Conservation (phyloP, 2,113 vertebrate species). For the Sphyrna mokarran region DNA sequence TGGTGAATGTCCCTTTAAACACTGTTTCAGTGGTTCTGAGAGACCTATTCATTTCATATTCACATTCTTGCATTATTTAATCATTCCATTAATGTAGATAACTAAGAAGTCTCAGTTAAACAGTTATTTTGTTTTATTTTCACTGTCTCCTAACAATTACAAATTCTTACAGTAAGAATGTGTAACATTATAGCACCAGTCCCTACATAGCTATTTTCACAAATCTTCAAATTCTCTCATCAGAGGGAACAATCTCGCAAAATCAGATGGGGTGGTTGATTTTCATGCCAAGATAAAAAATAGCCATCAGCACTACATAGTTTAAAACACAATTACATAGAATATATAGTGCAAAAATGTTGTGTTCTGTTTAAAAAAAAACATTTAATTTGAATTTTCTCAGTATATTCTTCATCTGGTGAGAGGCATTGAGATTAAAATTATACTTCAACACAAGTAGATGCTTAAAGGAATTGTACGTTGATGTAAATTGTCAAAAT, state of each 20-base stretch:
- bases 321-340: neutral
- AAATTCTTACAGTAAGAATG: neutral
- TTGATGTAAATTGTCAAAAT: neutral
- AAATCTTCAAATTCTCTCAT: neutral
- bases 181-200: neutral
- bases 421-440: neutral
- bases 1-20: neutral
- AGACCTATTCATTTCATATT: neutral
- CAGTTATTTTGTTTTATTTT: neutral
- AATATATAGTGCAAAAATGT: neutral
- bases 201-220: neutral
- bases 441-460: neutral
- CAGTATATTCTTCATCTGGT: neutral
- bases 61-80: neutral
- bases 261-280: neutral
- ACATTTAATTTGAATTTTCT: neutral
- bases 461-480: neutral
- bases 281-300: neutral
- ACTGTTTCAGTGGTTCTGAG: neutral
- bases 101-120: neutral
- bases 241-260: neutral
- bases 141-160: neutral
- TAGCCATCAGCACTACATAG: neutral
- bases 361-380: neutral
- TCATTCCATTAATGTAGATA: no score